phyloP scores from a whole-genome alignment of 2,113 vertebrate genomes.

The Peromyscus leucopus region DNA sequence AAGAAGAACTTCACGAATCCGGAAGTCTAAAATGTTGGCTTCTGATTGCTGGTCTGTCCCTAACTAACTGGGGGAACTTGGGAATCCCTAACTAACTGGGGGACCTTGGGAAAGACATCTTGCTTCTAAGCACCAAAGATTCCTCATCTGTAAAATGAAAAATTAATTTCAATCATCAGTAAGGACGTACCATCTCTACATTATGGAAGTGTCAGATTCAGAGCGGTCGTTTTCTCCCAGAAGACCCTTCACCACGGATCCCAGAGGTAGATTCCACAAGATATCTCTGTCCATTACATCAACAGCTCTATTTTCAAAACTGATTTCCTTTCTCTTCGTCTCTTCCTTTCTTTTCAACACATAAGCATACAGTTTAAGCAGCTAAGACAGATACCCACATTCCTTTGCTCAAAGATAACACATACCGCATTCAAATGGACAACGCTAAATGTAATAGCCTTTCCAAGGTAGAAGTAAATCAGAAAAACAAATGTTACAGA shows the following conservation, averaged over 20 bases:
- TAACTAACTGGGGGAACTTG: neutral
- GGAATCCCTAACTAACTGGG: neutral
- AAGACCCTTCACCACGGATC: neutral
- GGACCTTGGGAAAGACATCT: neutral
- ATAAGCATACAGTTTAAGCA: neutral
- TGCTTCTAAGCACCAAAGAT: neutral
- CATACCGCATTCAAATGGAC: neutral
- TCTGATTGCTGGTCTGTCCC: neutral
- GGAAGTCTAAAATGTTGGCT: neutral
- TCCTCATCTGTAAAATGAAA: neutral
- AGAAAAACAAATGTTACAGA: conserved; percentile 37
- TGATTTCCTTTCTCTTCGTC: neutral
- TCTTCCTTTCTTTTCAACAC: neutral
- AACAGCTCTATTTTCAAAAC: neutral
- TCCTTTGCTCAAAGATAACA: neutral
- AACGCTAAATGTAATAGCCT: neutral
- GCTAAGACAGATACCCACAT: neutral
- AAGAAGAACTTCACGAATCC: neutral
- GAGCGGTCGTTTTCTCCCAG: neutral
- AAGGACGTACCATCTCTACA: neutral
- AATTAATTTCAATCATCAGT: neutral
- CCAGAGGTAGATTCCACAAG: neutral
- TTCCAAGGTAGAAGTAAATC: conserved; percentile 2
- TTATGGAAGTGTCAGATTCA: neutral
- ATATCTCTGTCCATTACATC: fast-evolving